Conservation (phyloP, 1,140 invertebrate species). For the Lepidostoma basale region DNA sequence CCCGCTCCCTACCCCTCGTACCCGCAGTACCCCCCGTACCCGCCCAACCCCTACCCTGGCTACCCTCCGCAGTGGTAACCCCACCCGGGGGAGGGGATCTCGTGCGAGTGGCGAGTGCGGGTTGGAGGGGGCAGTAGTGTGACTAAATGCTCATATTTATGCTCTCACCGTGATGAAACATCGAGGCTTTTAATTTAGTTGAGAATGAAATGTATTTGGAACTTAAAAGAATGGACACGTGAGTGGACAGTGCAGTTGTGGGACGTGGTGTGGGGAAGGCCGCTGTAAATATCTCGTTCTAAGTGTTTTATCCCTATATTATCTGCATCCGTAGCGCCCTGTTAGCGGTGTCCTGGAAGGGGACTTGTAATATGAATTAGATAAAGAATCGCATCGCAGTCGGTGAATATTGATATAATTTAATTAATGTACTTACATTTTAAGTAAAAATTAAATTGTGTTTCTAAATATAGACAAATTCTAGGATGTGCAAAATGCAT, state of each 20-base stretch:
- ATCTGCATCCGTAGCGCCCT: not conserved
- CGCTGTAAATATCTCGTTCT: not conserved
- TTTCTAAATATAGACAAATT: no score
- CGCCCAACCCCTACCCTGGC: constrained; percentile 57
- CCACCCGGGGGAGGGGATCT: constrained; percentile 54
- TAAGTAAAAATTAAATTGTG: no score
- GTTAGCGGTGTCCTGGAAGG: not conserved
- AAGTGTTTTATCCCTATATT: constrained; percentile 2
- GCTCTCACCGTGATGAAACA: constrained; percentile 10
- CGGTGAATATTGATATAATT: not conserved
- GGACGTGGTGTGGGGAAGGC: no score
- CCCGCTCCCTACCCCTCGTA: constrained; percentile 54
- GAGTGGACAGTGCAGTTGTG: constrained; percentile 5
- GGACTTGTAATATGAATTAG: not conserved
- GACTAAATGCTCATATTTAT: not conserved
- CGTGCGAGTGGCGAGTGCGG: not conserved
- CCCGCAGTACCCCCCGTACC: constrained; percentile 52
- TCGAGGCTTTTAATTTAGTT: not conserved
- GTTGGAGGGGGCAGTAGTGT: not conserved
- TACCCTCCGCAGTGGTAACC: constrained; percentile 57
- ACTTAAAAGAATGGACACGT: not conserved
- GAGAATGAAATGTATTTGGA: not conserved
- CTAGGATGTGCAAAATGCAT: no score
- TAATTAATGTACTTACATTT: constrained; percentile 7
- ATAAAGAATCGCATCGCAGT: not conserved